These are phyloP conservation scores for Bombus consobrinus DNA, from an alignment of 1,140 invertebrate genomes.

Conservation along the genomic window DNA sequence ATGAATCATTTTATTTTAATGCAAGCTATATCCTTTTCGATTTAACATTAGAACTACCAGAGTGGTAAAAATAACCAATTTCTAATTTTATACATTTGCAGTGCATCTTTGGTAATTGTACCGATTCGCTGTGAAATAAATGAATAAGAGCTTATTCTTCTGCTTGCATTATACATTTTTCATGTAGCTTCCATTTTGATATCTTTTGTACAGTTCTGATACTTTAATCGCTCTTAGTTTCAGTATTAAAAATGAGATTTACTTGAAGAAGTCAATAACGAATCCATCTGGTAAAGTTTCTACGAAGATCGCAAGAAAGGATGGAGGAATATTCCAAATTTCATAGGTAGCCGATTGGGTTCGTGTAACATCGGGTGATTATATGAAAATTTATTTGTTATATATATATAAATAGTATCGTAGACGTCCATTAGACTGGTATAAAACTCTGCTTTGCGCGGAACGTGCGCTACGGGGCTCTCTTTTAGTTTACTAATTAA, in stretches of 20 bases:
- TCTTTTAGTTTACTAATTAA: constrained; percentile 70
- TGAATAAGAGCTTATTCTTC: background rate
- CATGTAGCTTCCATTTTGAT: no score
- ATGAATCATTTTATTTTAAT: background rate
- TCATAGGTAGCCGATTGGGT: background rate
- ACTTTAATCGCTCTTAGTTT: no score
- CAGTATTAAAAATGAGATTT: no score
- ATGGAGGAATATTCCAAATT: no score
- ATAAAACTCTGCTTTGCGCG: constrained; percentile 56
- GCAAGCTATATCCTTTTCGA: background rate
- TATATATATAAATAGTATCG: constrained; percentile 48
- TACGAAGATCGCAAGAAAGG: no score
- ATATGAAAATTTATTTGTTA: constrained; percentile 59
- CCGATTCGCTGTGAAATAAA: background rate
- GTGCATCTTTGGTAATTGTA: background rate
- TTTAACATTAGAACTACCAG: background rate
- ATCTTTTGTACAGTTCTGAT: no score
- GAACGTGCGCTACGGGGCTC: constrained; percentile 57
- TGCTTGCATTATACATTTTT: no score
- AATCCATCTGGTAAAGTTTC: no score
- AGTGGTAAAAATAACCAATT: background rate
- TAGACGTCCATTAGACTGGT: constrained; percentile 55
- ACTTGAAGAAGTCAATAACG: no score
- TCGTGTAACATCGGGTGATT: constrained; percentile 13
- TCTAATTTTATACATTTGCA: background rate